Base-by-base conservation (phyloP, 2,113 vertebrate genomes). In the Ochotona princeps region DNA sequence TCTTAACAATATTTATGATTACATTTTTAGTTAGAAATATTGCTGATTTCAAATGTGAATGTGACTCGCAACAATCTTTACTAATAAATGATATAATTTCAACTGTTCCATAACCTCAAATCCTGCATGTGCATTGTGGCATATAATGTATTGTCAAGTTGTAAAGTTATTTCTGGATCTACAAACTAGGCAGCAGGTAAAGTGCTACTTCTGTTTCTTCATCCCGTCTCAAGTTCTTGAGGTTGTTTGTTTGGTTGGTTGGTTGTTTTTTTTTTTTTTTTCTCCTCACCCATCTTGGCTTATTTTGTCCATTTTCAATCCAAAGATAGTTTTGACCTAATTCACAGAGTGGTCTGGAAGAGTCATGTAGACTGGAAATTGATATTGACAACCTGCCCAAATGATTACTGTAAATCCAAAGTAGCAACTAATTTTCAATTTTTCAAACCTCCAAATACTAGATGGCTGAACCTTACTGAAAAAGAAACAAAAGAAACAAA, bases 341-440 rank as follows among this genome's bases (percentile, higher is more conserved):
- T 57, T 91, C 83, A 8, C 65, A 80, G 28, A 95, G 10, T 70
- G 54, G 4, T 69, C 51, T 87, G 28, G 66, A 96, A 95, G 74
- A 97, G 32, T 51, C 95, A 74, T 9, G 0, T 95, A 88, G 35
- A 26, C 54, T 96, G 89, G 93, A 95, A 95, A 96, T 85, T 80
- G 82, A 69, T 97, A 96, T 96, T 96, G 97, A 96, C 89, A 96
- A 93, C 87, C 94, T 96, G 72, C 83, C 94, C 8, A n/a, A 61
- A 23, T 92, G 95, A 97, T 97, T 97, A 93, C 80, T 94, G 61
- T 89, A 80, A 94, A 92, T 97, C 86, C 66, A 92, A 97, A 97
- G 93, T 5, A 94, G 61, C 49, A 96, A 95, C 70, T 4, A 20
- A 65, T 94, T 87, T 96, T 97, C 87, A 85, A 1, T 93, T 97